phyloP scores from a whole-genome alignment of 2,888 invertebrate species.

The Hedychridium roseum region DNA sequence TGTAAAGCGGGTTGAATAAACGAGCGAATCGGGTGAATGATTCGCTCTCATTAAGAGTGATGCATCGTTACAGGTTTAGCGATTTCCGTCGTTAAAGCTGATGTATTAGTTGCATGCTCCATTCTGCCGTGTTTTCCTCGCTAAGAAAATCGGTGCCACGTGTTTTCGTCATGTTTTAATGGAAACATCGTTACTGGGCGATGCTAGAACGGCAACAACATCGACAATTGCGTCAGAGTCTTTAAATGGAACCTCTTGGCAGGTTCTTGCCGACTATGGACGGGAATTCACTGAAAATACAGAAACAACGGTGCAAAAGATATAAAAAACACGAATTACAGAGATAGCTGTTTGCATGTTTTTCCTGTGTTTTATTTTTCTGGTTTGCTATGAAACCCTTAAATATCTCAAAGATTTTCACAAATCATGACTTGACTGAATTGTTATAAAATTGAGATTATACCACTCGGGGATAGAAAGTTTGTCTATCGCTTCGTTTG shows the following conservation, averaged over 20 bases:
- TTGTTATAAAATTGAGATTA: no score
- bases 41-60: neutral
- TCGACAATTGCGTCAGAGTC: slow-evolving; percentile 7
- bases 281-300: neutral
- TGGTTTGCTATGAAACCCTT: neutral
- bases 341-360: neutral
- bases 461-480: no score
- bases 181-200: no score
- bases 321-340: neutral
- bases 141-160: neutral
- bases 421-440: no score
- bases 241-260: slow-evolving; percentile 5
- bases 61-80: neutral
- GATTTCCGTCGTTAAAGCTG: neutral
- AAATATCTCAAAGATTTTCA: neutral
- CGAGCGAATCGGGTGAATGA: no score
- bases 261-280: neutral
- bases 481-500: no score
- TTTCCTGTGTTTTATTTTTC: neutral
- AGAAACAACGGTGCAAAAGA: neutral
- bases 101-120: neutral
- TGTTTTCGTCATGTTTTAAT: neutral
- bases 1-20: no score
- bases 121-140: neutral
- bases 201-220: no score